Evolutionary conservation across 2,797 vertebrate species (phyloP), one percentile per base, ranked within the genome.

Genomic region (Lepidocolaptes lacrymiger): DNA sequence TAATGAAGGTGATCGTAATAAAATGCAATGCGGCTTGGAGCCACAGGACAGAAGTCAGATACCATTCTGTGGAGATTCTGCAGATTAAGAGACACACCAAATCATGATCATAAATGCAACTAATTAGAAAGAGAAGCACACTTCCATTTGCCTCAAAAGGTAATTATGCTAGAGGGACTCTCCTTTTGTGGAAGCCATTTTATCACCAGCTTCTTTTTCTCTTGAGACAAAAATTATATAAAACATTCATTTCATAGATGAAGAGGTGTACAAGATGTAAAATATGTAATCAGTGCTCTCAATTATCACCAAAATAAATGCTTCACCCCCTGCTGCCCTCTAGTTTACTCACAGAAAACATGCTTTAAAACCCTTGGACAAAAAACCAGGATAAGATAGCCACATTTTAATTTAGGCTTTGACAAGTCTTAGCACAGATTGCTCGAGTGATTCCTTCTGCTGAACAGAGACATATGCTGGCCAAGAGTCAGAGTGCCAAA

Each of bases 401-500:
- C 81, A 56, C 68, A 83, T 92, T 94, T 95, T 91, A 78, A 94
- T 89, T 89, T 73, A 89, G 73, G 63, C 19, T 84, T 85, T 81
- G 78, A 97, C 58, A 76, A 91, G 36, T 37, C 46, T 88, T 68
- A 79, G 90, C 72, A 91, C 84, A 94, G 88, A 94, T 75, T 94
- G 90, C 59, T 69, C 71, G 81, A 95, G 73, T 30, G 61, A 62
- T 76, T 89, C 80, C 90, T 93, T 97, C 88, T 95, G 93, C 59
- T 91, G 59, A 88, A 84, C 79, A 88, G 91, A 83, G 92, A 84
- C 59, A 79, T 84, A 88, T 55, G 79, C 77, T 76, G 93, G 83
- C 95, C 90, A 90, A 91, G 90, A 93, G 88, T 93, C 85, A 94
- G 79, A 89, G 66, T 81, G 80, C 80, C 93, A 95, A 94, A 95